phyloP scores from a whole-genome alignment of 2,888 invertebrate genomes.

The Metopia argyrocephala region DNA sequence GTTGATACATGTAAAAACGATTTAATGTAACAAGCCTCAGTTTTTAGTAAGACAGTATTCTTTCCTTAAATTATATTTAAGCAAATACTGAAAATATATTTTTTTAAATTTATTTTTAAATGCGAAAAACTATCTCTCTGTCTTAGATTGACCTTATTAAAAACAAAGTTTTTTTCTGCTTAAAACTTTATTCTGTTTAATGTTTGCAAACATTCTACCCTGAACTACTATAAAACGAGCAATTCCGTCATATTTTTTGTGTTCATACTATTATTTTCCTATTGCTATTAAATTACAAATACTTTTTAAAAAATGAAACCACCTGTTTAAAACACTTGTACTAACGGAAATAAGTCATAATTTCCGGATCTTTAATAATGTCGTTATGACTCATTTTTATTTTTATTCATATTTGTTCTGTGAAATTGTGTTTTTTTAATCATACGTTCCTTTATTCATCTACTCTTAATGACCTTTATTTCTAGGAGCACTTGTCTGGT shows the following conservation, averaged over 20 bases:
- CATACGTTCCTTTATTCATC: neutral
- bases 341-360: conserved; percentile 53
- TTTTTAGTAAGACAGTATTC: too few relatives aligned
- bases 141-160: too few relatives aligned
- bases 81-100: too few relatives aligned
- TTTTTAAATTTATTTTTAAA: too few relatives aligned
- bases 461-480: neutral
- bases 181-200: too few relatives aligned
- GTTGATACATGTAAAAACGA: too few relatives aligned
- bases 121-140: too few relatives aligned
- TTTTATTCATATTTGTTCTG: neutral
- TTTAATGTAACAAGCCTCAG: too few relatives aligned
- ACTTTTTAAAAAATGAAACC: neutral
- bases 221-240: neutral
- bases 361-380: conserved; percentile 57
- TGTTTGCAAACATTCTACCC: too few relatives aligned
- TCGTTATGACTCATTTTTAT: conserved; percentile 28
- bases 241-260: neutral
- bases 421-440: neutral
- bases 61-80: too few relatives aligned
- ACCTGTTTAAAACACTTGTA: conserved; percentile 11
- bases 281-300: neutral
- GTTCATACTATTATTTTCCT: neutral
- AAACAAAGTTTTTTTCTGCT: too few relatives aligned
- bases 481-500: neutral